Evolutionary conservation across 2,113 vertebrate species (phyloP).

Genomic region (Sminthopsis crassicaudata): DNA sequence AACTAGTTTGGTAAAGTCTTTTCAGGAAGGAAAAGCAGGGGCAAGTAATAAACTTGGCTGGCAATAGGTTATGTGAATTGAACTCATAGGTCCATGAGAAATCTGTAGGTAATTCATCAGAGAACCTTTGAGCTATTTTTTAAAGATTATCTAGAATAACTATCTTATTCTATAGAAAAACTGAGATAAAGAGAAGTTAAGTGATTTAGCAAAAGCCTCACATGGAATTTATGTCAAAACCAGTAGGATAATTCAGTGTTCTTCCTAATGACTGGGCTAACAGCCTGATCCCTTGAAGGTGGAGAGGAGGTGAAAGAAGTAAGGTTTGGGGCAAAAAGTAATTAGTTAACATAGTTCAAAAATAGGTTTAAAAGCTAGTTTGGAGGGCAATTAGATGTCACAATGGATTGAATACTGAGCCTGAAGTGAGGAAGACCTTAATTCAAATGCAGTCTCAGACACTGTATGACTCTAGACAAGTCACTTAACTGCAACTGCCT

Average conservation of each 20-base stretch:
- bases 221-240: background rate
- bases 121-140: background rate
- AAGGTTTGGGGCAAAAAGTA: background rate
- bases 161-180: conserved; percentile 39
- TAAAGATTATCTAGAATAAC: background rate
- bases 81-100: background rate
- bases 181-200: background rate
- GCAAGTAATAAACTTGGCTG: background rate
- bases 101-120: no score
- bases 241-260: background rate
- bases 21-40: conserved; percentile 18
- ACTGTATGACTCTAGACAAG: no score
- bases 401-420: no score
- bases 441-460: no score
- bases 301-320: background rate
- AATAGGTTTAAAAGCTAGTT: conserved; percentile 23
- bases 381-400: no score
- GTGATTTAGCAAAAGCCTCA: conserved; percentile 1
- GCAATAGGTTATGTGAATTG: background rate
- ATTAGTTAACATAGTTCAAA: background rate
- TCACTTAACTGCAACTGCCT: no score
- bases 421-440: no score
- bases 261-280: conserved; percentile 32
- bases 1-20: conserved; percentile 65
- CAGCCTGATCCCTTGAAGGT: background rate